Percentiles rank a stretch among this genome's conserved stretches.
These are phyloP conservation scores for Rhinella marina DNA, from an alignment of 2,797 vertebrate species.

Conservation along the genomic window DNA sequence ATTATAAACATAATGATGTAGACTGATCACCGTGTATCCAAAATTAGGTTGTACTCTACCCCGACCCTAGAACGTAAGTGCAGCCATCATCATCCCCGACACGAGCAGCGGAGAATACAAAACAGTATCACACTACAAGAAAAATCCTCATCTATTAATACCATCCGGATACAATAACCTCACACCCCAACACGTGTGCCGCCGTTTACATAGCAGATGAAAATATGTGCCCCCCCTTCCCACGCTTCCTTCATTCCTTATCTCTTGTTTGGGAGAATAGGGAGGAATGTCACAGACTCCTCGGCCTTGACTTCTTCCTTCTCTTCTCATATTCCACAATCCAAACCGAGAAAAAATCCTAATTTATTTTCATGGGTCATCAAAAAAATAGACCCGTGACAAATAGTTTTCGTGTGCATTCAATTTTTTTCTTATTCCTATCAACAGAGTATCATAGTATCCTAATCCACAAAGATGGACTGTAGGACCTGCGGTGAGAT, in stretches of 20 bases:
- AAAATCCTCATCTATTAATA: not conserved
- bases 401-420: no score
- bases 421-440: no score
- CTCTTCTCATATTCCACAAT: not conserved
- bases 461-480: no score
- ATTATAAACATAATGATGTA: not conserved
- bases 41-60: not conserved
- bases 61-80: not conserved
- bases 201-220: conserved; percentile 4
- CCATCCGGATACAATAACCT: not conserved
- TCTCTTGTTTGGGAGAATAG: conserved; percentile 10
- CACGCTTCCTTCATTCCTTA: not conserved
- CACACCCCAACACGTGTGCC: not conserved
- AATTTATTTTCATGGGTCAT: not conserved
- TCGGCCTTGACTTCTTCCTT: conserved; percentile 31
- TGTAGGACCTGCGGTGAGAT: no score
- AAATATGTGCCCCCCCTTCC: conserved; percentile 24
- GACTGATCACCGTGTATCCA: no score
- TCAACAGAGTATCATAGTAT: no score
- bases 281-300: not conserved
- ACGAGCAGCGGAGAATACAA: not conserved
- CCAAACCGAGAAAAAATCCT: not conserved
- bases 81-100: not conserved
- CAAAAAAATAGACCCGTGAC: no score
- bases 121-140: not conserved